phyloP scores from a whole-genome alignment of 2,797 vertebrate genomes.

The Trematomus bernacchii region DNA sequence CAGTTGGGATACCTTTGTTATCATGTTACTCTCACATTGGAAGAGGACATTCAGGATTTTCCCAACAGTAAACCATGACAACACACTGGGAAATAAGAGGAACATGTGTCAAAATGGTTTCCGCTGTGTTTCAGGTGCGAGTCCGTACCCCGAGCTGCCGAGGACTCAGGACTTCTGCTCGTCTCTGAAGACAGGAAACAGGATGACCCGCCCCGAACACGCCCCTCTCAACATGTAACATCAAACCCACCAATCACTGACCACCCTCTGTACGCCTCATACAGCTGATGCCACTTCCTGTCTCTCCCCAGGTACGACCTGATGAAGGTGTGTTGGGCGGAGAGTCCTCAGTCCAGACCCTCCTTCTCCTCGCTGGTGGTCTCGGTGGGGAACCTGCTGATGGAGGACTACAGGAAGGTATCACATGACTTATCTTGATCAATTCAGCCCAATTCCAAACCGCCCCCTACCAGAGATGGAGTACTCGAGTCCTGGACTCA shows the following conservation, averaged over 20 bases:
- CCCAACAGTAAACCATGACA: too few species aligned
- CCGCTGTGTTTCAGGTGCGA: constrained; percentile 80
- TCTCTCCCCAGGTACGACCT: constrained; percentile 84
- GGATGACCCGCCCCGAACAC: constrained; percentile 88
- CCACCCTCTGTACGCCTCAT: too few species aligned
- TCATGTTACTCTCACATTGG: too few species aligned
- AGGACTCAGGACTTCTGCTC: constrained; percentile 91
- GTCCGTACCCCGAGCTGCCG: constrained; percentile 89
- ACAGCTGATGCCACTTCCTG: background rate
- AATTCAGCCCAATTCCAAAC: too few species aligned
- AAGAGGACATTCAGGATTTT: too few species aligned
- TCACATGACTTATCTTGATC: background rate
- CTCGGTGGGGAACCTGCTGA: constrained; percentile 86
- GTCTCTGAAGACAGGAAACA: constrained; percentile 90
- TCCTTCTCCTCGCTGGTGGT: constrained; percentile 88
- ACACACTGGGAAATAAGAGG: too few species aligned
- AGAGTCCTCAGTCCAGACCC: constrained; percentile 89
- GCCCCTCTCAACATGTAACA: constrained; percentile 88
- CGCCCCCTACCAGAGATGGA: too few species aligned
- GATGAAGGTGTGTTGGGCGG: constrained; percentile 92
- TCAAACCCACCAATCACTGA: background rate
- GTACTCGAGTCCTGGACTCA: too few species aligned
- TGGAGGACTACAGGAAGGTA: constrained; percentile 90
- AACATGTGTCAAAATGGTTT: too few species aligned
- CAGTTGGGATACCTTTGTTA: too few species aligned